A percentile compares a stretch with the other conserved stretches of the same genome.
Conservation (phyloP, 1,140 invertebrate species). For the Augochlora pura region DNA sequence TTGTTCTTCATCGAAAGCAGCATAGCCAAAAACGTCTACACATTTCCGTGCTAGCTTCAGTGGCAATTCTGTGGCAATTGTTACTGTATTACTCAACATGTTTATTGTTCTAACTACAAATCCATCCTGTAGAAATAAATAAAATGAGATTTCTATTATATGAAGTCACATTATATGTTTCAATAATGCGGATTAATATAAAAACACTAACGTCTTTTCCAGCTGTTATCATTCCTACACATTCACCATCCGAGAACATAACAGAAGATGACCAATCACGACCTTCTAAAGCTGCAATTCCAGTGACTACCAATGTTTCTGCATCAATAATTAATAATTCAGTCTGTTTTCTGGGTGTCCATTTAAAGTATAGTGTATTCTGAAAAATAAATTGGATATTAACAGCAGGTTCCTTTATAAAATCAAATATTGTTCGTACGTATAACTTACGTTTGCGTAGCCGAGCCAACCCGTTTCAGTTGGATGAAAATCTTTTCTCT, state of each 20-base stretch:
- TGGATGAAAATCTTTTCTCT: slow-evolving; percentile 90
- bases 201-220: slow-evolving; percentile 87
- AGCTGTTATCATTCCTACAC: slow-evolving; percentile 89
- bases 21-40: slow-evolving; percentile 87
- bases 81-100: slow-evolving; percentile 83
- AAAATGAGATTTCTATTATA: slow-evolving; percentile 6
- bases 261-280: slow-evolving; percentile 84
- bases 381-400: slow-evolving; percentile 63
- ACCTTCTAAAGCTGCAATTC: slow-evolving; percentile 84
- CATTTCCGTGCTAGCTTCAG: slow-evolving; percentile 90
- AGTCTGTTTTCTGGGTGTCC: slow-evolving; percentile 81
- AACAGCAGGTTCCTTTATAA: background rate
- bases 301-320: slow-evolving; percentile 81
- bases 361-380: slow-evolving; percentile 82
- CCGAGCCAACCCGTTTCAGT: slow-evolving; percentile 91
- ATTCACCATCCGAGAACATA: slow-evolving; percentile 92
- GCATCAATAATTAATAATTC: slow-evolving; percentile 84
- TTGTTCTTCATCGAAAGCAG: slow-evolving; percentile 86
- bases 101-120: slow-evolving; percentile 91
- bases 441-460: slow-evolving; percentile 87
- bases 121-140: slow-evolving; percentile 83
- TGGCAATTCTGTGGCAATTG: slow-evolving; percentile 85
- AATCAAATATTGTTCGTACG: slow-evolving; percentile 21
- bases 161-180: slow-evolving; percentile 23
- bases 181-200: slow-evolving; percentile 23